Percentiles rank a stretch among this genome's conserved stretches.
phyloP scores from a whole-genome alignment of 2,113 vertebrate genomes.

The Thamnaconus septentrionalis region DNA sequence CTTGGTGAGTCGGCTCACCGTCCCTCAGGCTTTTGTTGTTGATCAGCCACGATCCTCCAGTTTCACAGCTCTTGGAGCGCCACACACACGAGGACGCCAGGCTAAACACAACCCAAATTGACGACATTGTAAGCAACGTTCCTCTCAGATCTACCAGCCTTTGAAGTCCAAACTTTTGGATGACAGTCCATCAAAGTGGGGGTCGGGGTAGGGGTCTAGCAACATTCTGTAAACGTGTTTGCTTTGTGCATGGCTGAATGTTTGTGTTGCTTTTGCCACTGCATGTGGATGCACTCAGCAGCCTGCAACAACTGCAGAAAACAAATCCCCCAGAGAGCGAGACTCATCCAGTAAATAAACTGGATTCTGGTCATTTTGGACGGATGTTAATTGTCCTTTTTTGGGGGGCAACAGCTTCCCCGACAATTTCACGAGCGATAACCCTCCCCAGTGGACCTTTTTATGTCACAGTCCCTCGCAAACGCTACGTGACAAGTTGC shows the following conservation, averaged over 20 bases:
- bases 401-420: background rate
- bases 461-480: slow-evolving; percentile 16
- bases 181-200: background rate
- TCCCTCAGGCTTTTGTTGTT: slow-evolving; percentile 27
- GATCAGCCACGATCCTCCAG: slow-evolving; percentile 19
- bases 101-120: slow-evolving; percentile 30
- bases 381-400: slow-evolving; percentile 5
- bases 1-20: background rate
- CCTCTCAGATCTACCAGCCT: slow-evolving; percentile 2
- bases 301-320: background rate
- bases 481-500: slow-evolving; percentile 23
- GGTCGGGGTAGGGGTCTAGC: too few species aligned
- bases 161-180: slow-evolving; percentile 6
- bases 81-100: slow-evolving; percentile 20
- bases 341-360: slow-evolving; percentile 18
- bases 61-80: slow-evolving; percentile 17
- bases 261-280: slow-evolving; percentile 28
- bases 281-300: background rate
- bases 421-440: slow-evolving; percentile 22
- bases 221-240: too few species aligned
- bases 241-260: slow-evolving; percentile 1
- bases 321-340: background rate
- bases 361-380: slow-evolving; percentile 14
- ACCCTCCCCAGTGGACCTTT: slow-evolving; percentile 1
- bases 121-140: slow-evolving; percentile 22